Evolutionary conservation across 2,888 invertebrate species (phyloP).

Genomic region (Athrips mouffetella): DNA sequence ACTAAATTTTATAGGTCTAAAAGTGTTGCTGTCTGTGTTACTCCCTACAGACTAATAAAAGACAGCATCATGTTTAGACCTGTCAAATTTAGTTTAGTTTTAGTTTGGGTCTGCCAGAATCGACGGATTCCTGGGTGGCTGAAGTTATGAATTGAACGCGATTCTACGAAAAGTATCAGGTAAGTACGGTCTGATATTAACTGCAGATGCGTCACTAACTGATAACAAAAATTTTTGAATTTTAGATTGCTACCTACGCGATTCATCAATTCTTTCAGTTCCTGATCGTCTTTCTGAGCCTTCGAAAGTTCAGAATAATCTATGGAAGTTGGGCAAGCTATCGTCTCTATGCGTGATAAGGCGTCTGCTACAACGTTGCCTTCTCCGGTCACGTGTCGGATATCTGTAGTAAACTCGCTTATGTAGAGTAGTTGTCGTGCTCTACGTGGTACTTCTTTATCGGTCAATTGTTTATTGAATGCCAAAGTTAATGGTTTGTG

Average conservation of each 20-base stretch:
- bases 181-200: constrained; percentile 24
- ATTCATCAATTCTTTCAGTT: no score
- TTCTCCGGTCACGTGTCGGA: constrained; percentile 14
- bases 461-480: constrained; percentile 15
- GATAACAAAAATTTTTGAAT: background rate
- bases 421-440: constrained; percentile 21
- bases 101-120: no score
- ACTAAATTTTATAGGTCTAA: no score
- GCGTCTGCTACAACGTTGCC: constrained; percentile 21
- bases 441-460: constrained; percentile 20
- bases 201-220: constrained; percentile 22
- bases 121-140: constrained; percentile 25
- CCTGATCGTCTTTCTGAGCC: constrained; percentile 1
- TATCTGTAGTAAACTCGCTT: constrained; percentile 20
- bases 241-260: background rate
- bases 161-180: constrained; percentile 19
- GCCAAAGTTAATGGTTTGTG: constrained; percentile 27
- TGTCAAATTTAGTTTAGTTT: no score
- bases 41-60: no score
- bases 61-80: no score
- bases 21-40: no score
- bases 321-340: constrained; percentile 12
- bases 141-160: constrained; percentile 25
- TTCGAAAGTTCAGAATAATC: constrained; percentile 10
- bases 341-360: constrained; percentile 17